Percentiles rank a stretch among this genome's conserved stretches.
Evolutionary conservation across 2,113 vertebrate species (phyloP).

Genomic region (Uria lomvia): DNA sequence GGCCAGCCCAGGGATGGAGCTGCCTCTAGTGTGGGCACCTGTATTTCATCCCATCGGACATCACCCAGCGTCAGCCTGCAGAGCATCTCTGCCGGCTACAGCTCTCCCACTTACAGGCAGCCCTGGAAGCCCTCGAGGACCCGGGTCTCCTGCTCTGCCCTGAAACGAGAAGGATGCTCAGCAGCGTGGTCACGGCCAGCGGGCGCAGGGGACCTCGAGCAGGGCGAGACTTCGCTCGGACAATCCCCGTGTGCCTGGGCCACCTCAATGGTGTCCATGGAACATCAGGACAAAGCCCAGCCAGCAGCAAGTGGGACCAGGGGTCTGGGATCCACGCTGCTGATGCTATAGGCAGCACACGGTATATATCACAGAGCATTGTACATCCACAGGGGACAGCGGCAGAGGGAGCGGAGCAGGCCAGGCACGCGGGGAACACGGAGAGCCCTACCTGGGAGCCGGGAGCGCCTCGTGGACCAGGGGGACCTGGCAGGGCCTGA

Average conservation of each 20-base stretch:
- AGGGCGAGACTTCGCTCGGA: not conserved
- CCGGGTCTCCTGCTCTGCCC: constrained; percentile 81
- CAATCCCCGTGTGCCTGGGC: rapidly evolving
- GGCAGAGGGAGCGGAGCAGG: rapidly evolving
- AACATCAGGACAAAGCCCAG: not conserved
- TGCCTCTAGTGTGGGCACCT: not conserved
- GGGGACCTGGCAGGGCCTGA: constrained; percentile 78
- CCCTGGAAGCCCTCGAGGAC: constrained; percentile 79
- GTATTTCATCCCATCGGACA: not conserved
- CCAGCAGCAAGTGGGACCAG: not conserved
- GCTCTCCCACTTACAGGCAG: constrained; percentile 70
- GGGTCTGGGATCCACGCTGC: not conserved
- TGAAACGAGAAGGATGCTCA: constrained; percentile 43
- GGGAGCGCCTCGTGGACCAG: constrained; percentile 75
- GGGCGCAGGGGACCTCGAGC: rapidly evolving
- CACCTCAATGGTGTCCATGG: rapidly evolving
- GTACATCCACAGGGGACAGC: rapidly evolving
- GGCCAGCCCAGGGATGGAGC: rapidly evolving
- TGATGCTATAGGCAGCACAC: not conserved
- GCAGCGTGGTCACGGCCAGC: rapidly evolving
- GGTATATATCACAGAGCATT: not conserved
- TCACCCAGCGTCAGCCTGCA: not conserved
- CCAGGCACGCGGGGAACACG: rapidly evolving
- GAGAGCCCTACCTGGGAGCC: constrained; percentile 76
- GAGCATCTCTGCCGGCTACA: not conserved